phyloP scores from a whole-genome alignment of 2,888 invertebrate species.

The Globia sparganii region DNA sequence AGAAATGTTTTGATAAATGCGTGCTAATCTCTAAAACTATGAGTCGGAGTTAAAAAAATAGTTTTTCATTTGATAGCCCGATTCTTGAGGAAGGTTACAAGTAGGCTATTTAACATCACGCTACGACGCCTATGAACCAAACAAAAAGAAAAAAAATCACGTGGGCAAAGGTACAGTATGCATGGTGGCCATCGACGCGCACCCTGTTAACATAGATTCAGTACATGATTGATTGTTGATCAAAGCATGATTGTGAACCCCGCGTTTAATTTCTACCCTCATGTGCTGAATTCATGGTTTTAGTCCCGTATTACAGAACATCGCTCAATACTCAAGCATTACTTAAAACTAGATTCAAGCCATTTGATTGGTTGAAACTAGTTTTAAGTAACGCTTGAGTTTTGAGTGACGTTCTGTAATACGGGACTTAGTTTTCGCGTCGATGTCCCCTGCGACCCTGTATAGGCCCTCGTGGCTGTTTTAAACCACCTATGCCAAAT shows the following conservation, averaged over 20 bases:
- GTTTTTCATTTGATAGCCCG: not conserved
- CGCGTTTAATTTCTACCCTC: not conserved
- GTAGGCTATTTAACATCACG: not conserved
- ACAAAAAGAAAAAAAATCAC: no score
- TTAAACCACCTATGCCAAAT: not conserved
- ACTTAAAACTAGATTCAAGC: no score
- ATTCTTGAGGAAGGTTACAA: not conserved
- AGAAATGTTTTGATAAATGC: conserved; percentile 9
- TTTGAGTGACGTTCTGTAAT: no score
- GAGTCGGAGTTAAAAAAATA: not conserved
- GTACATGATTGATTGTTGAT: not conserved
- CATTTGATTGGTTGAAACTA: no score
- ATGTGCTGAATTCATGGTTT: not conserved
- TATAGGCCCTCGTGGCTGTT: not conserved
- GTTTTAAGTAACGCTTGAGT: no score
- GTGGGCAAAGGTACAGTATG: not conserved
- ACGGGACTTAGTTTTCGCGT: no score
- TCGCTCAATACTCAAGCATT: no score
- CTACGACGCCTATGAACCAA: no score
- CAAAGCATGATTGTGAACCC: not conserved
- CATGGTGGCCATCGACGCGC: not conserved
- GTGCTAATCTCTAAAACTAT: not conserved
- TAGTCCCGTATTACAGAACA: no score
- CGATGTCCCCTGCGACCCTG: not conserved
- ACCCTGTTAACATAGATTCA: not conserved